Conservation (phyloP, 2,797 vertebrate species). For the Xiphophorus birchmanni region DNA sequence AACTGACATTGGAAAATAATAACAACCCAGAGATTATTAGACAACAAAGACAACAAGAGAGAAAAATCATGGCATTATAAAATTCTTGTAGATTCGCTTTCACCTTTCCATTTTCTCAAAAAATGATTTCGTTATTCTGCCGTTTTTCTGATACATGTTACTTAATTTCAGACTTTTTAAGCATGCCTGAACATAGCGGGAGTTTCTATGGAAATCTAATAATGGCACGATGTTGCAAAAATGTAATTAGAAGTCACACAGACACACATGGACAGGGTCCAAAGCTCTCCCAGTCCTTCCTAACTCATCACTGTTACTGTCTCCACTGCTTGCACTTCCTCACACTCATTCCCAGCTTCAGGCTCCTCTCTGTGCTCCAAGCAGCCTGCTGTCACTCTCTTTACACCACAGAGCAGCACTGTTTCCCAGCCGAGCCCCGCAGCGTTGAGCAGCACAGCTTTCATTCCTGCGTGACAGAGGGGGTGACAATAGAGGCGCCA, state of each 20-base stretch:
- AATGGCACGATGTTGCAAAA: slow-evolving; percentile 9
- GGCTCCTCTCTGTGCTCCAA: slow-evolving; percentile 43
- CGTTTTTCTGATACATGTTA: background rate
- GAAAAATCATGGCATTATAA: background rate
- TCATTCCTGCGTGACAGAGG: slow-evolving; percentile 61
- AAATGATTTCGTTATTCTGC: background rate
- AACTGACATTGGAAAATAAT: background rate
- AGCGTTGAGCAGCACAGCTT: slow-evolving; percentile 45
- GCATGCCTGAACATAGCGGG: background rate
- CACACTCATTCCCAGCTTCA: slow-evolving; percentile 43
- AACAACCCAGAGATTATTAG: background rate
- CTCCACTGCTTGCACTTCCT: slow-evolving; percentile 19
- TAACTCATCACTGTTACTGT: slow-evolving; percentile 4
- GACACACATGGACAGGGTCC: slow-evolving; percentile 18
- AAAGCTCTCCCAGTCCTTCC: slow-evolving; percentile 18
- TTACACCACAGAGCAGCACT: slow-evolving; percentile 25
- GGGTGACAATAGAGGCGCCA: slow-evolving; percentile 47
- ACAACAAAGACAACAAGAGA: background rate
- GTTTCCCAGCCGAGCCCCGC: slow-evolving; percentile 41
- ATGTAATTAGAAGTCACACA: slow-evolving; percentile 17
- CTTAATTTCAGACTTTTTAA: background rate
- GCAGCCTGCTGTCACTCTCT: slow-evolving; percentile 46
- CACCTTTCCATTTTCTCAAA: background rate
- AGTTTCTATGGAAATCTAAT: background rate
- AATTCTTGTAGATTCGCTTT: background rate